These are phyloP conservation scores for Spilosoma lubricipeda DNA, from an alignment of 2,888 invertebrate genomes.

Conservation along the genomic window DNA sequence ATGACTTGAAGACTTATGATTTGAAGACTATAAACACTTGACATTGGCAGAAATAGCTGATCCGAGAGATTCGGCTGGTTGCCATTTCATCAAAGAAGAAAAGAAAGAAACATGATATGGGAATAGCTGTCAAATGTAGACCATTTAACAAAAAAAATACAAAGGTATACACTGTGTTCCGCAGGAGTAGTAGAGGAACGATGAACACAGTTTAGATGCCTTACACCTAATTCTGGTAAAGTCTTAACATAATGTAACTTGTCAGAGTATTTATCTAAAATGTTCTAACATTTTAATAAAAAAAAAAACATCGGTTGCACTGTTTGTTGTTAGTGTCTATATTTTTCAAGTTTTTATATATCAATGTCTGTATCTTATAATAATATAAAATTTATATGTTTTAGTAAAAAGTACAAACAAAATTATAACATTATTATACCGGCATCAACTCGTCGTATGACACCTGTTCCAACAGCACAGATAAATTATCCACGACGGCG, in stretches of 20 bases:
- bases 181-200: not conserved
- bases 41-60: too few relatives aligned
- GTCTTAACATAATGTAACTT: not conserved
- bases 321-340: not conserved
- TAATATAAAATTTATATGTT: not conserved
- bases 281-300: not conserved
- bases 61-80: too few relatives aligned
- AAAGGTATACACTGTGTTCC: not conserved
- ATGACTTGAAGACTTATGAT: too few relatives aligned
- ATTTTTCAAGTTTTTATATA: not conserved
- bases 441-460: slow-evolving; percentile 72
- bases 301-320: not conserved
- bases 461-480: slow-evolving; percentile 67
- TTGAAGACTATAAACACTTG: too few relatives aligned
- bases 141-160: too few relatives aligned
- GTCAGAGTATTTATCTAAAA: not conserved
- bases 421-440: slow-evolving; percentile 46
- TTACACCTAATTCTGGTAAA: not conserved
- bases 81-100: too few relatives aligned
- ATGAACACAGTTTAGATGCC: not conserved
- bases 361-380: too few relatives aligned
- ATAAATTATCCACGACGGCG: slow-evolving; percentile 69
- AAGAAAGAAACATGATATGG: too few relatives aligned
- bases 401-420: not conserved
- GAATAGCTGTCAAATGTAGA: not conserved